Conservation (phyloP, 2,888 invertebrate genomes). For the Selenia dentaria region DNA sequence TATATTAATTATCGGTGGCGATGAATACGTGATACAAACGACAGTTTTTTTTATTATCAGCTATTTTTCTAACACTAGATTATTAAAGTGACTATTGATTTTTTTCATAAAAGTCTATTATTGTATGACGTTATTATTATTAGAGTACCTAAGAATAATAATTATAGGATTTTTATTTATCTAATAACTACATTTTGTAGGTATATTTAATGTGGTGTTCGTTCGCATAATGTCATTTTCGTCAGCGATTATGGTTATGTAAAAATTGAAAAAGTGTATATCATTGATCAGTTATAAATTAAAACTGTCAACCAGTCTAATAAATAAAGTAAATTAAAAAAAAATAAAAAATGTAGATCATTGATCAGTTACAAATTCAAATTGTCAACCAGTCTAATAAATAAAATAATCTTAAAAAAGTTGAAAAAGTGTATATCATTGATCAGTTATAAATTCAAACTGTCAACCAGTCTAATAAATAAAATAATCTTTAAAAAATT, state of each 20-base stretch:
- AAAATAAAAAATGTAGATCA: slow-evolving; percentile 39
- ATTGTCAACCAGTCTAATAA: too few relatives aligned
- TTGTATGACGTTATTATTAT: slow-evolving; percentile 60
- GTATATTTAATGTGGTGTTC: slow-evolving; percentile 81
- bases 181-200: slow-evolving; percentile 71
- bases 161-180: slow-evolving; percentile 70
- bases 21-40: slow-evolving; percentile 53
- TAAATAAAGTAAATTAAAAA: too few relatives aligned
- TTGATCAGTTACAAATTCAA: too few relatives aligned
- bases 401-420: too few relatives aligned
- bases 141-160: slow-evolving; percentile 58
- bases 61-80: slow-evolving; percentile 51
- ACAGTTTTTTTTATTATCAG: slow-evolving; percentile 37
- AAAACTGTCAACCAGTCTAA: too few relatives aligned
- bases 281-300: too few relatives aligned
- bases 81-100: slow-evolving; percentile 52
- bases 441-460: too few relatives aligned
- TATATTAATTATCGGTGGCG: slow-evolving; percentile 53
- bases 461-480: too few relatives aligned
- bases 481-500: too few relatives aligned
- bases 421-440: slow-evolving; percentile 34
- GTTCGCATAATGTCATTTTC: slow-evolving; percentile 76
- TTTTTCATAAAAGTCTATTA: slow-evolving; percentile 68
- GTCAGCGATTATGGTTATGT: slow-evolving; percentile 48
- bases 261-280: slow-evolving; percentile 43